Percentiles rank a stretch among this genome's conserved stretches.
phyloP scores from a whole-genome alignment of 2,888 invertebrate genomes.

The Spodoptera picta region DNA sequence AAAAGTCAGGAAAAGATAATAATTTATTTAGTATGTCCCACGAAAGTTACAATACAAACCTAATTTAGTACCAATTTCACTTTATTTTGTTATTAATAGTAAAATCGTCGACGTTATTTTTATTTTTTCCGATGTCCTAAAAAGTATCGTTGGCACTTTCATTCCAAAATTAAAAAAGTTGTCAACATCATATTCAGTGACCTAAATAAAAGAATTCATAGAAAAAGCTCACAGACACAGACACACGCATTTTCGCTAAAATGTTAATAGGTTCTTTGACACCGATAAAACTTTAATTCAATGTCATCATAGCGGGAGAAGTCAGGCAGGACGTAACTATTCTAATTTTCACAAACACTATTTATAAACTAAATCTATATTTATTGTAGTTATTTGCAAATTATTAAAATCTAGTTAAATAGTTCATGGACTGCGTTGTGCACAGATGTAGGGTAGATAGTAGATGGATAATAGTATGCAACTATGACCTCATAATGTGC shows the following conservation, averaged over 20 bases:
- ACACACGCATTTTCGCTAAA: conserved; percentile 61
- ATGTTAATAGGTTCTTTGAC: conserved; percentile 84
- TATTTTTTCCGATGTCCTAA: not conserved
- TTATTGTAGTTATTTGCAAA: conserved; percentile 28
- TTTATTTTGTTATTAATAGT: not conserved
- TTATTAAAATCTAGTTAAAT: conserved; percentile 7
- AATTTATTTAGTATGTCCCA: too few relatives aligned
- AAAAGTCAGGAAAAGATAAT: too few relatives aligned
- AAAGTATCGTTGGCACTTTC: not conserved
- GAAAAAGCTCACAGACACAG: conserved; percentile 34
- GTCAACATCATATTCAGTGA: conserved; percentile 18
- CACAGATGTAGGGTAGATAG: too few relatives aligned
- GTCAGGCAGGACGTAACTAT: conserved; percentile 55
- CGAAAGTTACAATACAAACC: too few relatives aligned
- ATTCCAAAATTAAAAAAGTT: conserved; percentile 4
- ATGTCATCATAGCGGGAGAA: conserved; percentile 68
- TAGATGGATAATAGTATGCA: too few relatives aligned
- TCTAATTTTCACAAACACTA: conserved; percentile 39
- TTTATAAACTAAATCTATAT: conserved; percentile 34
- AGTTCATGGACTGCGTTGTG: too few relatives aligned
- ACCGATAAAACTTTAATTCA: conserved; percentile 73
- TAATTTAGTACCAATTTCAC: conserved; percentile 2
- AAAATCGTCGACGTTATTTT: not conserved
- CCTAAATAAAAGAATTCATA: conserved; percentile 47
- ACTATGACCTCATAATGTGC: too few relatives aligned